Conservation (phyloP, 64 coral and sea anemone species). For the Montipora foliosa region DNA sequence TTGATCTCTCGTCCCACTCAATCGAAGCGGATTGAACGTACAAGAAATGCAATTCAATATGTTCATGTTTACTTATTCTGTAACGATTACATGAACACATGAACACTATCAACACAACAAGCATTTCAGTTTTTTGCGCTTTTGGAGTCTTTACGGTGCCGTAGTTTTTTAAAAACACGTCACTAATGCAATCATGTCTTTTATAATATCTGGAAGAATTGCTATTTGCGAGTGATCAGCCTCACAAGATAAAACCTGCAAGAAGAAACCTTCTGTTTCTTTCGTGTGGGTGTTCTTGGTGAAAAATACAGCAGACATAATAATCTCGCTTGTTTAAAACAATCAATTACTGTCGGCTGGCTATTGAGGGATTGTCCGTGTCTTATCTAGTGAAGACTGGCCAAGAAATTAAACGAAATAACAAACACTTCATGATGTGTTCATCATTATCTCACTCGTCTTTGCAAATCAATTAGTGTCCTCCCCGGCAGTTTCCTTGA, state of each 20-base stretch:
- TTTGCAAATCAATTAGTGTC: conserved; percentile 49
- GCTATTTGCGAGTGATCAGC: neutral
- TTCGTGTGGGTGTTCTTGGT: conserved; percentile 1
- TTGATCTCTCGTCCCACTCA: neutral
- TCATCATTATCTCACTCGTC: conserved; percentile 25
- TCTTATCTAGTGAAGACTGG: conserved; percentile 19
- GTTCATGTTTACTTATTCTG: neutral
- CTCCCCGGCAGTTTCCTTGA: neutral
- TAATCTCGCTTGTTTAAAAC: conserved; percentile 1
- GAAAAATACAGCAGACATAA: neutral
- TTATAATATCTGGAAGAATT: neutral
- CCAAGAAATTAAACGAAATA: neutral
- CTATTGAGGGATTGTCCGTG: neutral
- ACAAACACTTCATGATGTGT: neutral
- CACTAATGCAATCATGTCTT: no score
- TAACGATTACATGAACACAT: neutral
- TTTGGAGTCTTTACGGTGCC: no score
- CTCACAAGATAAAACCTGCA: no score
- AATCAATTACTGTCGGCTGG: conserved; percentile 58
- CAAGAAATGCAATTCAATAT: neutral
- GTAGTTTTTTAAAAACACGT: no score
- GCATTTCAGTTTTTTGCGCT: no score
- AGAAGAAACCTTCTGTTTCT: neutral
- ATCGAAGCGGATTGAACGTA: neutral
- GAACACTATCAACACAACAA: neutral